Conservation (phyloP, 1,140 invertebrate species). For the Lepidurus apus region DNA sequence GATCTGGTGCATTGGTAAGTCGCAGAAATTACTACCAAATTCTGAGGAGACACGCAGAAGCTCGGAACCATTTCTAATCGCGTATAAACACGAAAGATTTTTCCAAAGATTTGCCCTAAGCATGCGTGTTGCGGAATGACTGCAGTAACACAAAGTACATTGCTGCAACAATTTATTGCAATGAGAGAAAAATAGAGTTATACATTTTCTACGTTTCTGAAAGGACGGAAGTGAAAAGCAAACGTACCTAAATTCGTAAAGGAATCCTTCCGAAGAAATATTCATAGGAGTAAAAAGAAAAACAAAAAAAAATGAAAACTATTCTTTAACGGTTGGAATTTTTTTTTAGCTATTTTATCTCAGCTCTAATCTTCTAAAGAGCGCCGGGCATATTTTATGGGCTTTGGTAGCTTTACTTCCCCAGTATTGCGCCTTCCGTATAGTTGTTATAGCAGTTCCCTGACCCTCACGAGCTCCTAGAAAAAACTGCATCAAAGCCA, state of each 20-base stretch:
- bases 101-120: neutral
- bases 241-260: neutral
- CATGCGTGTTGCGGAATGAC: neutral
- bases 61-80: neutral
- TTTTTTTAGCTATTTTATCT: slow-evolving; percentile 14
- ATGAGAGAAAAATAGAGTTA: neutral
- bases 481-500: neutral
- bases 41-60: neutral
- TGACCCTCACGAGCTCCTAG: neutral
- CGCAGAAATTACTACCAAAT: neutral
- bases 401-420: neutral
- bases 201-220: neutral
- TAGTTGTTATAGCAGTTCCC: neutral
- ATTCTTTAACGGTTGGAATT: neutral
- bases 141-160: neutral
- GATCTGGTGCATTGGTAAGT: slow-evolving; percentile 31
- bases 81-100: neutral
- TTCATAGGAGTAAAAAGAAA: neutral
- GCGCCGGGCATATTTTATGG: neutral
- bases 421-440: neutral
- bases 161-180: neutral
- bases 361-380: slow-evolving; percentile 4
- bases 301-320: too few relatives aligned
- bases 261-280: neutral
- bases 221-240: neutral